Percentiles rank a stretch among this genome's conserved stretches.
phyloP scores from a whole-genome alignment of 2,888 invertebrate species.

The Mythimna pallens region DNA sequence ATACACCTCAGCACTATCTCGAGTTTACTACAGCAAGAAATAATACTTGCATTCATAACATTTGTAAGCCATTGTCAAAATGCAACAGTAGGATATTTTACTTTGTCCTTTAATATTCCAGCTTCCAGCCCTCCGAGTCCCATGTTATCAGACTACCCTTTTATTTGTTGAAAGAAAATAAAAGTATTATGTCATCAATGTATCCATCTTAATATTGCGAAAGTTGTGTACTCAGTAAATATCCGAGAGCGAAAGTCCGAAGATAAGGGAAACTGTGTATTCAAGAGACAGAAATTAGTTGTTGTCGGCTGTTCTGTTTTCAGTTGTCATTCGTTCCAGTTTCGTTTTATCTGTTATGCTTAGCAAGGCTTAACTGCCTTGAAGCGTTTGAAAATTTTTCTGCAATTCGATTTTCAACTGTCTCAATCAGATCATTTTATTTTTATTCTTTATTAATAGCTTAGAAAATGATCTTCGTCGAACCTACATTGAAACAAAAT shows the following conservation, averaged over 20 bases:
- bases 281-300: constrained; percentile 37
- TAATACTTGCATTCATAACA: constrained; percentile 39
- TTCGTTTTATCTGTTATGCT: constrained; percentile 37
- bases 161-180: constrained; percentile 43
- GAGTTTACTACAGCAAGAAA: constrained; percentile 18
- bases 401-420: constrained; percentile 13
- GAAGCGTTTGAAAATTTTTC: constrained; percentile 19
- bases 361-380: constrained; percentile 11
- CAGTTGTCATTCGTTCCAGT: constrained; percentile 37
- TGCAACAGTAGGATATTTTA: constrained; percentile 27
- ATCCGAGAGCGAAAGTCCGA: constrained; percentile 16
- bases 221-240: constrained; percentile 48
- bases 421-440: background rate
- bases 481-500: background rate
- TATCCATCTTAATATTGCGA: constrained; percentile 43
- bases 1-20: background rate
- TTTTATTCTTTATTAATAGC: background rate
- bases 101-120: constrained; percentile 25
- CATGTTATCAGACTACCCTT: constrained; percentile 26
- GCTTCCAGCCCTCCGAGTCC: constrained; percentile 14
- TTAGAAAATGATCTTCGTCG: background rate
- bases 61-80: constrained; percentile 38
- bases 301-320: constrained; percentile 18
- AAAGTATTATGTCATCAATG: constrained; percentile 43
- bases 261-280: constrained; percentile 42